Conservation (phyloP, 2,888 invertebrate species). For the Synergus laeviventris region DNA sequence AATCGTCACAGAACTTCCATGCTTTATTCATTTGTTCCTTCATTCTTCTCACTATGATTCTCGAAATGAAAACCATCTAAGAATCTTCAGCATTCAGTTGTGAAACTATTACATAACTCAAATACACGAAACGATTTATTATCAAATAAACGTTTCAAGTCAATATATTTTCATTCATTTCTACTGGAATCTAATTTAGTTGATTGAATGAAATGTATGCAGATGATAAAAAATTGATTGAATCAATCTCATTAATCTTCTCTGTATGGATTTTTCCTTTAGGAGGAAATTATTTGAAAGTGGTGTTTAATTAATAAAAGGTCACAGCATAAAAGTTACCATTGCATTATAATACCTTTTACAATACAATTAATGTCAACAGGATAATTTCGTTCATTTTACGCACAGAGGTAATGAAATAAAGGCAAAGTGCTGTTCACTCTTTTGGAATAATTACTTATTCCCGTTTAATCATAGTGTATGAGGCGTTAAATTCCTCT, state of each 20-base stretch:
- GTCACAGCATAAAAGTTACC: not conserved
- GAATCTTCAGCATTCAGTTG: not conserved
- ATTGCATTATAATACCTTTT: not conserved
- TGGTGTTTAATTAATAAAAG: not conserved
- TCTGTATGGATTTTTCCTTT: not conserved
- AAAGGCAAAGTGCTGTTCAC: not conserved
- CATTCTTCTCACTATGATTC: not conserved
- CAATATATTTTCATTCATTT: too few relatives aligned
- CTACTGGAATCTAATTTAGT: too few relatives aligned
- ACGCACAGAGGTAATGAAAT: not conserved
- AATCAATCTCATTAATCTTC: not conserved
- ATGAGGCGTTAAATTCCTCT: not conserved
- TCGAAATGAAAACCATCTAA: not conserved
- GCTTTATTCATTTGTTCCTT: constrained; percentile 28
- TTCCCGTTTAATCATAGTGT: not conserved
- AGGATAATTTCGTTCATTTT: not conserved
- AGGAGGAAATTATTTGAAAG: not conserved
- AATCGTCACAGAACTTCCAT: constrained; percentile 13
- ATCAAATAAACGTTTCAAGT: too few relatives aligned
- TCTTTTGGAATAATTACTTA: constrained; percentile 27
- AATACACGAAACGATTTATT: too few relatives aligned
- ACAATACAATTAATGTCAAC: not conserved
- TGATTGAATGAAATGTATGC: not conserved
- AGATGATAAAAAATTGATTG: not conserved
- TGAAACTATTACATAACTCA: not conserved